These are phyloP conservation scores for Sinocyclocheilus anophthalmus DNA, from an alignment of 2,113 vertebrate species.

Conservation along the genomic window DNA sequence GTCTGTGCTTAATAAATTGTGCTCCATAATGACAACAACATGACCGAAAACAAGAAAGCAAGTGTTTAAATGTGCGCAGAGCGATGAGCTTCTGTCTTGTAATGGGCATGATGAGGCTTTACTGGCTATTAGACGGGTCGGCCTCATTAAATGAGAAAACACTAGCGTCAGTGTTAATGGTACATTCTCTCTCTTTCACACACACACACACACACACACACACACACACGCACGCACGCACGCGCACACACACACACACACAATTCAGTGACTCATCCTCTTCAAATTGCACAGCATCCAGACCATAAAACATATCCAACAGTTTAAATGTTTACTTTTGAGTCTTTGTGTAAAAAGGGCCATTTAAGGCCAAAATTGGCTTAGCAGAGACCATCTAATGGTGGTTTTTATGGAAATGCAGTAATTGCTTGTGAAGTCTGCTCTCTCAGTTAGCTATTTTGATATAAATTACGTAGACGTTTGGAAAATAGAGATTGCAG, in stretches of 20 bases:
- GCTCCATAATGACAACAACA: not conserved
- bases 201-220: not conserved
- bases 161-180: not conserved
- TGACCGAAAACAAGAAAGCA: conserved; percentile 15
- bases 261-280: conserved; percentile 22
- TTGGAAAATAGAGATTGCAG: conserved; percentile 48
- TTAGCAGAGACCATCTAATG: conserved; percentile 52
- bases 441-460: conserved; percentile 51
- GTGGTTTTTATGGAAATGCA: conserved; percentile 58
- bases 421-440: conserved; percentile 61
- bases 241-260: not conserved
- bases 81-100: not conserved
- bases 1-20: not conserved
- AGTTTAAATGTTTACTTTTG: conserved; percentile 34
- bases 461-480: conserved; percentile 48
- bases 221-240: not conserved
- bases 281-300: conserved; percentile 6
- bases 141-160: conserved; percentile 17
- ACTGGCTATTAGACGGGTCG: conserved; percentile 1
- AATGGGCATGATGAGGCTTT: not conserved
- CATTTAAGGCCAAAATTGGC: conserved; percentile 59
- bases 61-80: not conserved
- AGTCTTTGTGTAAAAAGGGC: conserved; percentile 49
- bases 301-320: not conserved
- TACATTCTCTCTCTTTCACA: too few species aligned